A percentile compares a stretch with the other conserved stretches of the same genome.
These are phyloP conservation scores for Silurus lanzhouensis DNA, from an alignment of 2,797 vertebrate species.

Conservation along the genomic window DNA sequence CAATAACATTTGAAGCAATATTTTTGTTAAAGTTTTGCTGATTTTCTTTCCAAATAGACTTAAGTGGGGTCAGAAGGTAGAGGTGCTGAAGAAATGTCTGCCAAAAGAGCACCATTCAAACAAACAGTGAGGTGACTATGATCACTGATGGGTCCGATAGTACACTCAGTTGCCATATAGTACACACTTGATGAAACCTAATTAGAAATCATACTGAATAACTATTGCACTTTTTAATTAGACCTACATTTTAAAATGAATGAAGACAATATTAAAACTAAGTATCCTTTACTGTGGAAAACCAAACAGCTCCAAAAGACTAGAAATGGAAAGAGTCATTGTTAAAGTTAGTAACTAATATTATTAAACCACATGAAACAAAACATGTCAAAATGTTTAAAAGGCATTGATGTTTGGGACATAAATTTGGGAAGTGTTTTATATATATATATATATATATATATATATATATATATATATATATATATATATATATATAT, in stretches of 20 bases:
- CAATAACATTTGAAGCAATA: no score
- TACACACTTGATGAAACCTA: no score
- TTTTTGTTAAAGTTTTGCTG: no score
- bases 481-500: no score
- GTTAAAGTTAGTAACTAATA: no score
- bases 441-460: no score
- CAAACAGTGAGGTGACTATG: not conserved
- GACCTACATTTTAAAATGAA: not conserved
- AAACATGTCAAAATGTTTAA: not conserved
- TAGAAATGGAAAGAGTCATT: not conserved
- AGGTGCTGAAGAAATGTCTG: not conserved
- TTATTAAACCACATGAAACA: not conserved
- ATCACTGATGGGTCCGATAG: not conserved
- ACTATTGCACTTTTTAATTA: not conserved
- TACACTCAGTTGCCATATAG: not conserved
- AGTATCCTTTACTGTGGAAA: not conserved
- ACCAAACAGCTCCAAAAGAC: not conserved
- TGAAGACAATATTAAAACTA: not conserved
- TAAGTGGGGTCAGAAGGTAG: not conserved
- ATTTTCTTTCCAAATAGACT: not conserved
- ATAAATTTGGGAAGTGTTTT: not conserved
- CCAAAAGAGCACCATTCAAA: not conserved
- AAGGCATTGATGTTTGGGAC: not conserved
- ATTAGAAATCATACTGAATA: not conserved
- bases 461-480: no score